A percentile compares a stretch with the other conserved stretches of the same genome.
Evolutionary conservation across 37 sponge, comb jelly and placozoan species (phyloP).

Genomic region (Petrosia ficiformis): DNA sequence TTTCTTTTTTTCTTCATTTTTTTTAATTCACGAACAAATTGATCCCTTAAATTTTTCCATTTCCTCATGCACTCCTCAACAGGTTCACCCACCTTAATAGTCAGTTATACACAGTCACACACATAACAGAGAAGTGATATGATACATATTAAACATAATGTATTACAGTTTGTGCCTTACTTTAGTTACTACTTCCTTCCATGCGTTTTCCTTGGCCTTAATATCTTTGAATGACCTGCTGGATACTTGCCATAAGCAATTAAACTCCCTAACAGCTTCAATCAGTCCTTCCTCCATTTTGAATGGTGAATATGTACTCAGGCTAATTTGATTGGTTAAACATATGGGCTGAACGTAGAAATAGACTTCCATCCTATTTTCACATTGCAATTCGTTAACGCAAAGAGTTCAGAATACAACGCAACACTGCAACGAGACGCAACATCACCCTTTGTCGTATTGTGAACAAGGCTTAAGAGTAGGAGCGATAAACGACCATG

Average conservation of each 20-base stretch:
- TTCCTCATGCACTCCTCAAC: conserved; percentile 6
- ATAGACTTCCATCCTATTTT: neutral
- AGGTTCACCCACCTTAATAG: neutral
- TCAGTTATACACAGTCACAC: neutral
- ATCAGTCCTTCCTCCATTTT: conserved; percentile 5
- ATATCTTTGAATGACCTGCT: neutral
- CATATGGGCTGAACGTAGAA: neutral
- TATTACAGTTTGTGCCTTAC: neutral
- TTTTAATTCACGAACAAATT: conserved; percentile 2
- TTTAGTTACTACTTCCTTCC: conserved; percentile 4
- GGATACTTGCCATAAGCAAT: conserved; percentile 4
- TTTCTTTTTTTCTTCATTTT: conserved; percentile 14
- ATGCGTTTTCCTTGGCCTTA: neutral
- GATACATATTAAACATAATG: too few species aligned
- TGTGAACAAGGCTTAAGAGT: neutral
- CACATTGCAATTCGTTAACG: neutral
- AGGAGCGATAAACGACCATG: too few species aligned
- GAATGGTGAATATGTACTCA: neutral
- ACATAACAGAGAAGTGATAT: too few species aligned
- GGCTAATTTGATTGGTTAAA: neutral
- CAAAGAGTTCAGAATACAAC: neutral
- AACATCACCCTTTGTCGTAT: neutral
- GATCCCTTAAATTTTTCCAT: conserved; percentile 4
- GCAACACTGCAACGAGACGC: neutral
- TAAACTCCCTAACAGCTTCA: neutral